phyloP scores from a whole-genome alignment of 2,113 vertebrate species.

The Tetraodon nigroviridis region DNA sequence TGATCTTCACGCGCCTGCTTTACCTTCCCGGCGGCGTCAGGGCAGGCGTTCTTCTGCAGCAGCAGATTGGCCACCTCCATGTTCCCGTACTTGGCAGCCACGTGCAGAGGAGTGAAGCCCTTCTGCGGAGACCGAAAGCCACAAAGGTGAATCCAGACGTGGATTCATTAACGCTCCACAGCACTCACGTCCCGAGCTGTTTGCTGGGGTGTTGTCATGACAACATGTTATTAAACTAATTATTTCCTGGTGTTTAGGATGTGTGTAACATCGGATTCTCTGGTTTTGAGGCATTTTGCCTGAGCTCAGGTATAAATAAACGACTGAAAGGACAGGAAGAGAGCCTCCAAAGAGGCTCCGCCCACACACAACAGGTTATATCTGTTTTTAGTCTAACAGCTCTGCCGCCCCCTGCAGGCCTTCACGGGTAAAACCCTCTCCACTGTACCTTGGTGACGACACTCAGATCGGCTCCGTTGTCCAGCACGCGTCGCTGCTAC shows the following conservation, averaged over 20 bases:
- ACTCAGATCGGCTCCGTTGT: slow-evolving; percentile 85
- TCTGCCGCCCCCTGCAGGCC: too few relatives aligned
- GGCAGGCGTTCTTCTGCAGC: slow-evolving; percentile 87
- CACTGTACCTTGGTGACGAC: slow-evolving; percentile 88
- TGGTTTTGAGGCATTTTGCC: slow-evolving; percentile 21
- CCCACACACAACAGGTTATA: too few relatives aligned
- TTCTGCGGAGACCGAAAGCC: slow-evolving; percentile 77
- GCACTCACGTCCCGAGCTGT: neutral
- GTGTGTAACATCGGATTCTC: slow-evolving; percentile 41
- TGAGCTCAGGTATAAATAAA: neutral
- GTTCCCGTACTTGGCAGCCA: slow-evolving; percentile 96
- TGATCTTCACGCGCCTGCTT: neutral
- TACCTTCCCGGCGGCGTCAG: slow-evolving; percentile 96
- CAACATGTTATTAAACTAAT: slow-evolving; percentile 31
- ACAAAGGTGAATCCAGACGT: neutral
- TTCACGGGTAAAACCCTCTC: too few relatives aligned
- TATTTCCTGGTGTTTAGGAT: slow-evolving; percentile 3
- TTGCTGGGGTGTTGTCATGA: slow-evolving; percentile 17
- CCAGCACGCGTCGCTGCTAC: slow-evolving; percentile 86
- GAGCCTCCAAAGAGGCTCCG: neutral
- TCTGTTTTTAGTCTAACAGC: too few relatives aligned
- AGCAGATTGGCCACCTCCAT: slow-evolving; percentile 94
- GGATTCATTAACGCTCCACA: too few relatives aligned
- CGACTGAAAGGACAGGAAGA: neutral
- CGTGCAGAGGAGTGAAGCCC: slow-evolving; percentile 95